phyloP scores from a whole-genome alignment of 2,888 invertebrate genomes.

The Antheraea yamamai region DNA sequence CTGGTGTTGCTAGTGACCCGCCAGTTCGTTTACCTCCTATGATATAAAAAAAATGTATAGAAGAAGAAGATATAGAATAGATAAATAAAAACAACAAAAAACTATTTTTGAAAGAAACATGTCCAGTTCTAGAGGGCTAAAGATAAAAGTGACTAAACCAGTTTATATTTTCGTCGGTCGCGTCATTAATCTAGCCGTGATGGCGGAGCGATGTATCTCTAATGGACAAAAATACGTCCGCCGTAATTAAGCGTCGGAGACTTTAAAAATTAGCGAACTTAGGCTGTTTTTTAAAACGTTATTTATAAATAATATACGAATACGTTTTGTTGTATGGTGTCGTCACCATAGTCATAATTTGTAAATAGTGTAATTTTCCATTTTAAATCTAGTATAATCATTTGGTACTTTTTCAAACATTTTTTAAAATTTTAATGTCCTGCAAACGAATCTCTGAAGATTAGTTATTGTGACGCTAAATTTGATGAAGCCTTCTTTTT shows the following conservation, averaged over 20 bases:
- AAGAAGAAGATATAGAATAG: too few species aligned
- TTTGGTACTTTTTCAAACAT: not conserved
- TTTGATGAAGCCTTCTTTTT: not conserved
- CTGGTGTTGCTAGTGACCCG: too few species aligned
- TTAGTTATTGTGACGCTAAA: not conserved
- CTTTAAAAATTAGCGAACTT: conserved; percentile 37
- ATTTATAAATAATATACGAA: not conserved
- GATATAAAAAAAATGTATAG: too few species aligned
- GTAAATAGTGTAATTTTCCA: too few species aligned
- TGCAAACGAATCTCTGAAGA: not conserved
- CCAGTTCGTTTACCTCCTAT: too few species aligned
- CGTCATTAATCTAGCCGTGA: conserved; percentile 69
- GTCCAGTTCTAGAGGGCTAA: not conserved
- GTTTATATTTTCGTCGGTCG: conserved; percentile 18
- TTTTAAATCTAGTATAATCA: too few species aligned
- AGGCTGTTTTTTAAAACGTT: not conserved
- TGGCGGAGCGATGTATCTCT: conserved; percentile 65
- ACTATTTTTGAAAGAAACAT: not conserved
- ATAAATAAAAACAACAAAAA: not conserved
- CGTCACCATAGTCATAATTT: too few species aligned
- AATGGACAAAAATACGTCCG: conserved; percentile 71
- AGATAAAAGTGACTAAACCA: conserved; percentile 22
- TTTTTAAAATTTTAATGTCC: not conserved
- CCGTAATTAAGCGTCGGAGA: conserved; percentile 65
- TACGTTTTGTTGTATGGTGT: not conserved